Percentiles rank a stretch among this genome's conserved stretches.
These are phyloP conservation scores for Pseudopodoces humilis DNA, from an alignment of 2,113 vertebrate species.

Conservation along the genomic window DNA sequence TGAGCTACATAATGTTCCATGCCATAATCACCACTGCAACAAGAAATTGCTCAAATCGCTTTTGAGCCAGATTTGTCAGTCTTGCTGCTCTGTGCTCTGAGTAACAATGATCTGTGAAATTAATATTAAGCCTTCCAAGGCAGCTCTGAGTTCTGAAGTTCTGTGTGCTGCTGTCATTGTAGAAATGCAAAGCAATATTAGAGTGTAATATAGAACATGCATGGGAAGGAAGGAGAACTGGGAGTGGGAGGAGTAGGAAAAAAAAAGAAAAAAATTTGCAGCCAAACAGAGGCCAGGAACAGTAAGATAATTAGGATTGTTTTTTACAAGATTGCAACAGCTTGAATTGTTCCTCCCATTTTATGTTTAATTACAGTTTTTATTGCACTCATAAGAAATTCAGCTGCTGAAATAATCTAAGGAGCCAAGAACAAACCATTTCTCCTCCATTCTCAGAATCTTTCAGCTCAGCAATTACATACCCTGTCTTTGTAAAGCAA, in stretches of 20 bases:
- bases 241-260: background rate
- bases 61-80: slow-evolving; percentile 45
- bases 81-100: slow-evolving; percentile 42
- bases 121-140: slow-evolving; percentile 47
- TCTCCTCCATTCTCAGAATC: slow-evolving; percentile 18
- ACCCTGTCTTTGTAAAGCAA: background rate
- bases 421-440: slow-evolving; percentile 25
- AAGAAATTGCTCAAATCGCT: slow-evolving; percentile 11
- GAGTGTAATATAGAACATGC: background rate
- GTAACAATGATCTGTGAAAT: slow-evolving; percentile 50
- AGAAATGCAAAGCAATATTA: background rate
- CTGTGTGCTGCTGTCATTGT: background rate
- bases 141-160: background rate
- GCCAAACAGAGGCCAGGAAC: background rate
- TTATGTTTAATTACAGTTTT: slow-evolving; percentile 68
- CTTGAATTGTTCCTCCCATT: slow-evolving; percentile 43
- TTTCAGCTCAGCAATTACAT: background rate
- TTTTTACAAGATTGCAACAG: slow-evolving; percentile 26
- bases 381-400: slow-evolving; percentile 61
- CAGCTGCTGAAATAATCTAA: slow-evolving; percentile 46
- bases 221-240: background rate
- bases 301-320: slow-evolving; percentile 1
- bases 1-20: slow-evolving; percentile 32
- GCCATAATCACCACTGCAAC: slow-evolving; percentile 47
- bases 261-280: background rate